Evolutionary conservation across 2,113 vertebrate genomes (phyloP), one percentile per base, ranked within the genome.

Genomic region (Psilopsiagon aymara): DNA sequence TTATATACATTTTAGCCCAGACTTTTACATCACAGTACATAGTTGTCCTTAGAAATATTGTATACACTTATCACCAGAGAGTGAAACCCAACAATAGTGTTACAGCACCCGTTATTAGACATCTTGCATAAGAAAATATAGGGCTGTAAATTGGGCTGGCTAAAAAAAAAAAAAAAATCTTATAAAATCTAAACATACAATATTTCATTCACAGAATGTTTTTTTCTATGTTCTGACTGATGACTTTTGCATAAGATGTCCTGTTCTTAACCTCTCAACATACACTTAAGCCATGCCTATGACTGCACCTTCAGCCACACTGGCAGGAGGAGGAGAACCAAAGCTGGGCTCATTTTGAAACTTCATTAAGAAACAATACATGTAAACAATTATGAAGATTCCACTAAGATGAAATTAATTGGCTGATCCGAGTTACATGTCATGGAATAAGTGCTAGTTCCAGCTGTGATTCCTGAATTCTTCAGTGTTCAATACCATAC

Each of bases 1-100:
- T 97, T 98, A 98, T 98, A 95, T 98, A 98, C 98, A 98, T 89
- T 97, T 97, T 94, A 98, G 97, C 97, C 98, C 98, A 98, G 97
- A 97, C 98, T 98, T 98, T 97, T 98, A 98, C 97, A 98, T 98
- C 98, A 98, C 98, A 98, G 98, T 98, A 98, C 98, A 79, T 78
- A 96, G 97, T 97, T 97, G 97, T 96, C 98, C 97, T 98, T 97
- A 97, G 97, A 97, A 98, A 97, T 97, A 97, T 95, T 97, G 97
- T 97, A 91, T 91, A 97, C 83, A 82, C 95, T 97, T 96, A 80
- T 66, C 97, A 97, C 94, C 98, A 95, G 97, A 97, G 97, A 92
- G 92, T 95, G 92, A 98, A 98, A 97, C 95, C 97, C 98, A 97
- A 95, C 97, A 85, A 75, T 13, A 88, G 97, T 97, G 96, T 97